These are phyloP conservation scores for Episyrphus balteatus DNA, from an alignment of 1,140 invertebrate species.

Conservation along the genomic window DNA sequence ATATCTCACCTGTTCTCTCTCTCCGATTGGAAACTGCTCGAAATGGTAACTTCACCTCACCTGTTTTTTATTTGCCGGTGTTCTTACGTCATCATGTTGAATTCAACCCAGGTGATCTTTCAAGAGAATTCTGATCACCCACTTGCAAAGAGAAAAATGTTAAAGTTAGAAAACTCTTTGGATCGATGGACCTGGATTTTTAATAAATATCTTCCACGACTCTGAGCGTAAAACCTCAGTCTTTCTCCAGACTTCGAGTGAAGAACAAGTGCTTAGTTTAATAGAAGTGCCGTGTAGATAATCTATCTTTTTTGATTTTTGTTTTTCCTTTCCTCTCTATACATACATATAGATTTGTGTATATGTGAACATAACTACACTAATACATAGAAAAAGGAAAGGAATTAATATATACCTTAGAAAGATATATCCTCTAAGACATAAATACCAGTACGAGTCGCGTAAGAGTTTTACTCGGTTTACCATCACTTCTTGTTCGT, in stretches of 20 bases:
- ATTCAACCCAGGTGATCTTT: neutral
- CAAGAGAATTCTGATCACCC: neutral
- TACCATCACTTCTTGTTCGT: too few species aligned
- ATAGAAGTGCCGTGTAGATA: conserved; percentile 4
- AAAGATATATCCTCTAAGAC: neutral
- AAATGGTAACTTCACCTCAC: too few species aligned
- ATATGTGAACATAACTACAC: neutral
- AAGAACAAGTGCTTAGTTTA: conserved; percentile 9
- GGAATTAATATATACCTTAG: neutral
- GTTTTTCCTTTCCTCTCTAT: too few species aligned
- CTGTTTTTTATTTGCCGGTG: too few species aligned
- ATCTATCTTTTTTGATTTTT: neutral
- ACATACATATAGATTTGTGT: neutral
- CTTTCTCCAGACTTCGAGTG: conserved; percentile 29
- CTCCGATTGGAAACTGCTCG: too few species aligned
- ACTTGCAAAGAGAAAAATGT: neutral
- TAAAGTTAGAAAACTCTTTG: neutral
- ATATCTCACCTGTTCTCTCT: too few species aligned
- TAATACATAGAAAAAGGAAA: neutral
- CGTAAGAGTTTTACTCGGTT: neutral
- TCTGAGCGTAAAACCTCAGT: conserved; percentile 15
- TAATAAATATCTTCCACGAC: too few species aligned
- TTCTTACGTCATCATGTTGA: too few species aligned
- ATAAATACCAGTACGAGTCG: neutral
- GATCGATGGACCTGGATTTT: neutral